Conservation (phyloP, 1,140 invertebrate genomes). For the Micrasema minimum region DNA sequence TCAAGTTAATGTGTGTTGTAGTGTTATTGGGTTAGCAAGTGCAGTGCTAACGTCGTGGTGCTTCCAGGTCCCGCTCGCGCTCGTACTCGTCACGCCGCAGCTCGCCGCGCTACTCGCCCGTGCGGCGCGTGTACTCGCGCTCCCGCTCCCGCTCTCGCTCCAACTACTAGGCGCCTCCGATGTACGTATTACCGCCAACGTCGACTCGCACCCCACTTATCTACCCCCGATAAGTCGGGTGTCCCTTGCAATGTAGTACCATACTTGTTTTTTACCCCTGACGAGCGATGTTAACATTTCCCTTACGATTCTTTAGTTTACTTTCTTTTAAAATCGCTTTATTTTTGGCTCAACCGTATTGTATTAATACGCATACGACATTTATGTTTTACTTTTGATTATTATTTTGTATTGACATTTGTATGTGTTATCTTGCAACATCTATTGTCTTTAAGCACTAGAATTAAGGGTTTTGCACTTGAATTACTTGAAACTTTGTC, state of each 20-base stretch:
- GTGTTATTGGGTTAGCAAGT: background rate
- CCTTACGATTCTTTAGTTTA: background rate
- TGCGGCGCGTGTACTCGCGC: constrained; percentile 81
- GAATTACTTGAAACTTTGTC: background rate
- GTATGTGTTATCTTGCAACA: background rate
- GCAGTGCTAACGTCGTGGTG: background rate
- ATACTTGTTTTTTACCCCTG: no score
- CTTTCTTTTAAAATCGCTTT: background rate
- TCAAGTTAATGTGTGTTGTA: background rate
- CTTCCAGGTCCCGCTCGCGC: constrained; percentile 75
- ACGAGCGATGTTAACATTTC: background rate
- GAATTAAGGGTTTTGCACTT: no score
- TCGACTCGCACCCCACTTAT: background rate
- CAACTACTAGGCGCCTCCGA: constrained; percentile 62
- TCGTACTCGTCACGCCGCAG: constrained; percentile 84
- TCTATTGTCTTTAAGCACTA: no score
- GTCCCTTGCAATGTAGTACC: no score
- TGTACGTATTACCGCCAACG: background rate
- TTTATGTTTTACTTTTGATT: constrained; percentile 3
- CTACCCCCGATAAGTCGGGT: background rate
- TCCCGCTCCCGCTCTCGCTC: constrained; percentile 72
- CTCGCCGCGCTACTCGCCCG: constrained; percentile 86
- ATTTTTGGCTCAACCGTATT: background rate
- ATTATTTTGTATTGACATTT: constrained; percentile 1
- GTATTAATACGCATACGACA: background rate